A percentile compares a stretch with the other conserved stretches of the same genome.
These are phyloP conservation scores for Arvicanthis niloticus DNA, from an alignment of 2,113 vertebrate species.

Conservation along the genomic window DNA sequence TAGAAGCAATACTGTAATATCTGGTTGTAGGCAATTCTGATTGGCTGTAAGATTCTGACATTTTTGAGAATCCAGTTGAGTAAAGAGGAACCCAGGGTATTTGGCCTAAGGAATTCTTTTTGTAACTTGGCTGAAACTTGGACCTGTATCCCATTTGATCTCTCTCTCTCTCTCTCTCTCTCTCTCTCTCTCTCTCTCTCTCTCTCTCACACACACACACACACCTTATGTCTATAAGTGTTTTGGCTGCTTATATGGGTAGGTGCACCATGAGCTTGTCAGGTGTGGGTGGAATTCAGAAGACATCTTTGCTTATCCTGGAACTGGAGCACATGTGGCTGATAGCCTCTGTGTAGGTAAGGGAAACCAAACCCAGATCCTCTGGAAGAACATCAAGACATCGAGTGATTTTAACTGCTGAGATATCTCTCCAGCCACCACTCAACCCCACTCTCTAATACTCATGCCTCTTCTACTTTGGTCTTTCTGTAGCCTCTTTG, in stretches of 20 bases:
- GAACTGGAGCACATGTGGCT: not conserved
- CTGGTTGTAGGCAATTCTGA: not conserved
- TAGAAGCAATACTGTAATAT: not conserved
- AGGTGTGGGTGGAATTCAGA: not conserved
- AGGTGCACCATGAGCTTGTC: not conserved
- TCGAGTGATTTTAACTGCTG: not conserved
- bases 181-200: no score
- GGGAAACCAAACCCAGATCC: no score
- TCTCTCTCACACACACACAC: no score
- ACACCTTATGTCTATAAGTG: not conserved
- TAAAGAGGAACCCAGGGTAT: not conserved
- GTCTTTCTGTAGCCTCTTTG: not conserved
- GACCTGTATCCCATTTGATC: not conserved
- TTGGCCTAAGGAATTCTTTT: not conserved
- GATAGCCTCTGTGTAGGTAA: not conserved
- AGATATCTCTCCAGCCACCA: not conserved
- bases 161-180: not conserved
- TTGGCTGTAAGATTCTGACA: not conserved
- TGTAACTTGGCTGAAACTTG: not conserved
- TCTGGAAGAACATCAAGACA: not conserved
- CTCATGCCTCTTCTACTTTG: not conserved
- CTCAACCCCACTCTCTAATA: not conserved
- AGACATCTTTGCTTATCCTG: not conserved
- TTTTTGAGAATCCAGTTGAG: not conserved
- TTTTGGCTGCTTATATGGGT: not conserved